Evolutionary conservation across 2,888 invertebrate species (phyloP), one percentile per base, ranked within the genome.

Genomic region (Platypus cylindrus): DNA sequence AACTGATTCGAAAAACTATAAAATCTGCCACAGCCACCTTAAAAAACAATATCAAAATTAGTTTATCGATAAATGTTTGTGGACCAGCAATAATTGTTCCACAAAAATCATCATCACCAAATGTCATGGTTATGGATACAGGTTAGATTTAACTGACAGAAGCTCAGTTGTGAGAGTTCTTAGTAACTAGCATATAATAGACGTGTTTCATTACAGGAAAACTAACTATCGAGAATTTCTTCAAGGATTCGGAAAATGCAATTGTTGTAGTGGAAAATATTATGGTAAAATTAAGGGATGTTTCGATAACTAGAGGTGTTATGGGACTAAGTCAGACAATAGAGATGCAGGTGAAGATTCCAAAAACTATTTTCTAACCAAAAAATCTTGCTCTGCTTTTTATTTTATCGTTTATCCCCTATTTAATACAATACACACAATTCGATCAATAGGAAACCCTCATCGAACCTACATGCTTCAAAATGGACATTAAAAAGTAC

Each of bases 221-320:
- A 51, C 65, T 86, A n/a, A 68, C 69, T 5, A 73, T 85, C 15
- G 81, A 82, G 55, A 87, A 86, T 55, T 81, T 80, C 62, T 83
- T 85, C 62, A 60, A 64, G 16, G 66, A 65, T 14, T 33, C 36
- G 1, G 41, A 41, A 35, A 54, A 52, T 34, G 37, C 51, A 3
- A 61, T 53, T 17, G 68, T 68, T 3, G 65, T 75, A 15, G 68
- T 78, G 9, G 82, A 83, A 56, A 81, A 82, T 49, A 71, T 82
- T 39, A 59, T 83, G 30, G 58, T 80, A 20, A 76, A 78, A 52
- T 63, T 83, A 18, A 75, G 71, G 41, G 71, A 75, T 22, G 64
- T 81, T 34, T 78, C 77, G 14, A 60, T 85, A 13, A 73, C 73
- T 0, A 60, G 79, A 44, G 79, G 78, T 2, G 73, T 80, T 5